phyloP scores from a whole-genome alignment of 2,797 vertebrate genomes.

The Xenopus petersii region DNA sequence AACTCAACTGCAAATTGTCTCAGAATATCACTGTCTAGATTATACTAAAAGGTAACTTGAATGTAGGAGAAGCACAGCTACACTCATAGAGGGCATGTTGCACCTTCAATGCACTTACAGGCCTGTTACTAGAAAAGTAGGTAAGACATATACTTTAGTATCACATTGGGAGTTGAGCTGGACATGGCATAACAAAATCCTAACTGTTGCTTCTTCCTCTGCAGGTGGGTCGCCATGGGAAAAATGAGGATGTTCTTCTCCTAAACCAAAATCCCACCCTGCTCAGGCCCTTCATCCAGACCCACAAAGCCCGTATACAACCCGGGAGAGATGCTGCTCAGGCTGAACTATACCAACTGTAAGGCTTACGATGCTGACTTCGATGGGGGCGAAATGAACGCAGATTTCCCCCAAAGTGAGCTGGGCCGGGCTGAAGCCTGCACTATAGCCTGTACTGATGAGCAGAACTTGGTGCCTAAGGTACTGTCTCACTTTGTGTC shows the following conservation, averaged over 20 bases:
- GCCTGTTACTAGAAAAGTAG: too few species aligned
- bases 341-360: conserved; percentile 96
- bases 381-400: conserved; percentile 96
- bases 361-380: conserved; percentile 98
- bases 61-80: too few species aligned
- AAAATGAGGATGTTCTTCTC: conserved; percentile 87
- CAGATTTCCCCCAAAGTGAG: conserved; percentile 94
- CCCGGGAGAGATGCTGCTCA: conserved; percentile 88
- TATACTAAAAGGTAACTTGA: too few species aligned
- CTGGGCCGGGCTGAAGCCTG: conserved; percentile 89
- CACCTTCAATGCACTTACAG: too few species aligned
- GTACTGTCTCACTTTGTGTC: conserved; percentile 53
- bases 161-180: too few species aligned
- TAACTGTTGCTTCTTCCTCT: too few species aligned
- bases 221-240: conserved; percentile 92
- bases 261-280: conserved; percentile 94
- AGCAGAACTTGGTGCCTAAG: conserved; percentile 96
- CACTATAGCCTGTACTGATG: conserved; percentile 83
- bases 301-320: conserved; percentile 88
- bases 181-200: too few species aligned
- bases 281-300: conserved; percentile 93
- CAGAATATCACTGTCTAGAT: too few species aligned
- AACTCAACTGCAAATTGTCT: too few species aligned
- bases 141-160: too few species aligned
- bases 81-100: too few species aligned